phyloP scores from a whole-genome alignment of 2,113 vertebrate species.

The Emberiza fucata region DNA sequence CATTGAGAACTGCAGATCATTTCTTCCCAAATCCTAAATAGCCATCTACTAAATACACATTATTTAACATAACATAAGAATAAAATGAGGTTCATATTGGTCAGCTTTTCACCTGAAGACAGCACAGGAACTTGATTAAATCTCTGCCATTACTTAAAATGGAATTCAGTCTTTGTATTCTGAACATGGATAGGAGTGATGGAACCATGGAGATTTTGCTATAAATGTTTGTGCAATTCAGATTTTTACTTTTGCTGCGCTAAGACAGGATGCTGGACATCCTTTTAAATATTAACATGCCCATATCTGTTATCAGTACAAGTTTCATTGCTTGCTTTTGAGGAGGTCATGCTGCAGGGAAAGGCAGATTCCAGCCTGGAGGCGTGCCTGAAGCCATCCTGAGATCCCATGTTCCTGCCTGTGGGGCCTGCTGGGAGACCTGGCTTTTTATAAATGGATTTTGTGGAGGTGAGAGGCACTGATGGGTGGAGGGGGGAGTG shows the following conservation, averaged over 20 bases:
- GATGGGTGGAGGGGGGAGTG: accelerated
- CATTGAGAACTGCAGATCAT: not conserved
- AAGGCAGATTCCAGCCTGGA: not conserved
- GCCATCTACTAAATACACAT: not conserved
- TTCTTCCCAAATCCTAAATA: not conserved
- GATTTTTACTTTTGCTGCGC: not conserved
- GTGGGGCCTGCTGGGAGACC: not conserved
- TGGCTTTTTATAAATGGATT: not conserved
- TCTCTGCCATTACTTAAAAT: not conserved
- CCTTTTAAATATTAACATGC: not conserved
- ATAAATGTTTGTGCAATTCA: not conserved
- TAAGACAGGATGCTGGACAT: not conserved
- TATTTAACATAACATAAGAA: not conserved
- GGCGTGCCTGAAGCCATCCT: not conserved
- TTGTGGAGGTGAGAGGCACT: not conserved
- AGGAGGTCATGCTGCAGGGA: not conserved
- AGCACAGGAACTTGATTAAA: not conserved
- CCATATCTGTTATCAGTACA: not conserved
- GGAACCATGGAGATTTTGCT: not conserved
- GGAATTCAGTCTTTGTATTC: not conserved
- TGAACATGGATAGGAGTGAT: not conserved
- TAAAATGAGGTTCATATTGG: not conserved
- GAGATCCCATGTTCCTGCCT: not conserved
- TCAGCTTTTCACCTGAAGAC: not conserved
- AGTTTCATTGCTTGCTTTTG: not conserved